These are phyloP conservation scores for Ptilodon capucinus DNA, from an alignment of 2,888 invertebrate genomes.

Conservation along the genomic window DNA sequence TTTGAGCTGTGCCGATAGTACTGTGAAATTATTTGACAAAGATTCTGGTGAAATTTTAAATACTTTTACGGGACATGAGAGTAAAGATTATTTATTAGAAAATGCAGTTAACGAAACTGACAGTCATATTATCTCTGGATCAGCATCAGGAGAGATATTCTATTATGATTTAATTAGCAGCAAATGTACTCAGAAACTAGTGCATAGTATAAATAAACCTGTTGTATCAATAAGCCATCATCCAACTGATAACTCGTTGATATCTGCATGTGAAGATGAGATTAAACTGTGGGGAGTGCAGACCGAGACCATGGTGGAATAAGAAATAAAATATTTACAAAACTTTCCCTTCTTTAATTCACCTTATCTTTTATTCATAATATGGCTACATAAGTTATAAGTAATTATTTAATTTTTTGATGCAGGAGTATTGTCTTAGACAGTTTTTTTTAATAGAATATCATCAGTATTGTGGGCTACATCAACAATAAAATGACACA, in stretches of 20 bases:
- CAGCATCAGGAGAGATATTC: slow-evolving; percentile 92
- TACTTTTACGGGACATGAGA: slow-evolving; percentile 92
- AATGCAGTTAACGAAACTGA: slow-evolving; percentile 93
- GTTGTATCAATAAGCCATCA: slow-evolving; percentile 92
- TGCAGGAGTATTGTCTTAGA: too few relatives aligned
- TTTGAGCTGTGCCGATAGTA: slow-evolving; percentile 91
- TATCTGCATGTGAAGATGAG: slow-evolving; percentile 89
- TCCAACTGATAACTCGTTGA: slow-evolving; percentile 87
- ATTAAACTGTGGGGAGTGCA: slow-evolving; percentile 86
- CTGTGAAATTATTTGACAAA: slow-evolving; percentile 94
- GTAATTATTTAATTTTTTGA: too few relatives aligned
- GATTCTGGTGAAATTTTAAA: slow-evolving; percentile 72
- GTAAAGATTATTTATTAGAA: slow-evolving; percentile 93
- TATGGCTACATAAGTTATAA: too few relatives aligned
- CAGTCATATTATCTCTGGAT: slow-evolving; percentile 94
- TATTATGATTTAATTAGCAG: slow-evolving; percentile 95
- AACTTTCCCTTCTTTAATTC: too few relatives aligned
- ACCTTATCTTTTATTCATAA: too few relatives aligned
- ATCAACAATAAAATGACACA: too few relatives aligned
- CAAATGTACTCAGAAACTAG: slow-evolving; percentile 63
- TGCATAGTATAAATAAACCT: slow-evolving; percentile 82
- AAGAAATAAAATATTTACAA: slow-evolving; percentile 3
- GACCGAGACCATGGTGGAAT: slow-evolving; percentile 44
- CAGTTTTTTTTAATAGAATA: too few relatives aligned
- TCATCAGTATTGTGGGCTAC: too few relatives aligned